Conservation (phyloP, 1,140 invertebrate genomes). For the Sycophila sp. region DNA sequence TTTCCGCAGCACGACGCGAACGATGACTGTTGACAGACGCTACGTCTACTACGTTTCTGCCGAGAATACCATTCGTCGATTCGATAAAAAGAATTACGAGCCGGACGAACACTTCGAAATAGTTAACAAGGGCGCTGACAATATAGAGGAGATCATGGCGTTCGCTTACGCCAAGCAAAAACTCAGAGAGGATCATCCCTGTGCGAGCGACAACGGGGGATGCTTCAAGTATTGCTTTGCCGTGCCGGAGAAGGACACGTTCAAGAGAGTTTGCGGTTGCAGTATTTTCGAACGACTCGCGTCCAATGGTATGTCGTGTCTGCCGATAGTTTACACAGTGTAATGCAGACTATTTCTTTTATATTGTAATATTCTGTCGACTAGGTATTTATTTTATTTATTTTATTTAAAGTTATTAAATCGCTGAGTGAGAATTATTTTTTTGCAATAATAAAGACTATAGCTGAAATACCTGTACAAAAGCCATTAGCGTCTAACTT, state of each 20-base stretch:
- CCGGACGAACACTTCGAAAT: background rate
- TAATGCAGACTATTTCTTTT: no score
- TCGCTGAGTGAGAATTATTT: no score
- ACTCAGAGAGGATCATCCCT: background rate
- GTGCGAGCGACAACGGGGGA: background rate
- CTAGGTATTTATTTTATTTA: no score
- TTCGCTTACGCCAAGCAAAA: background rate
- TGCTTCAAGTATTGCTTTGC: constrained; percentile 2
- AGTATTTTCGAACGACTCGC: background rate
- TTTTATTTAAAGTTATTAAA: no score
- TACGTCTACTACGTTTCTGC: background rate
- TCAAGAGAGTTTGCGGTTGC: background rate
- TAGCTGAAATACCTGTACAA: no score
- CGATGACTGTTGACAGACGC: background rate
- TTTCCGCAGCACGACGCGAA: background rate
- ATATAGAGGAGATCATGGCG: background rate
- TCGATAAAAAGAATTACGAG: background rate
- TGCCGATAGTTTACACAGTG: no score
- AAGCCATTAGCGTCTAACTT: no score
- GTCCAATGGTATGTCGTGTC: no score
- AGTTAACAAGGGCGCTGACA: background rate
- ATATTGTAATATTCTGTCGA: no score
- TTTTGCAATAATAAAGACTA: no score
- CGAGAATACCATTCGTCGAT: background rate
- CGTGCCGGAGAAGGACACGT: background rate